These are phyloP conservation scores for Eudemis profundana DNA, from an alignment of 2,888 invertebrate genomes.

Conservation along the genomic window DNA sequence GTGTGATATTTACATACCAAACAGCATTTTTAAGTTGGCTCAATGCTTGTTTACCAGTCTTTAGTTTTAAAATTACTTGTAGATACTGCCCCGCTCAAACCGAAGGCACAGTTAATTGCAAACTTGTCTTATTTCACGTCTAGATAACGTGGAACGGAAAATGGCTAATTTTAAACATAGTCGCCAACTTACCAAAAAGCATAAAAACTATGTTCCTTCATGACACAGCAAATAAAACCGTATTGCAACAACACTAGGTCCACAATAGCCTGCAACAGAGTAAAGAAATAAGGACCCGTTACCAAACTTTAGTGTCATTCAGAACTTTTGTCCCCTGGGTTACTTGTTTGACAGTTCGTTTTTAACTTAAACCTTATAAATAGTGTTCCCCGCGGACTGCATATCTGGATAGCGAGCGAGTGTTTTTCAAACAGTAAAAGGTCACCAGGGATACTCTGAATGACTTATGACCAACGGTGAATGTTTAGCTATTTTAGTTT, in stretches of 20 bases:
- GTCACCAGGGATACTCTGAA: constrained; percentile 40
- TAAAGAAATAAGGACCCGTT: constrained; percentile 70
- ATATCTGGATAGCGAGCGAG: constrained; percentile 66
- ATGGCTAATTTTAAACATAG: constrained; percentile 17
- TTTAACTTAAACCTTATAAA: constrained; percentile 76
- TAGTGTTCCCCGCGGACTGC: constrained; percentile 68
- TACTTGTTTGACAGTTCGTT: constrained; percentile 75
- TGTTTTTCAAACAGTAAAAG: constrained; percentile 62
- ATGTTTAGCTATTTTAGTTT: background rate
- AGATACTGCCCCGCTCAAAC: background rate
- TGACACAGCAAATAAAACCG: constrained; percentile 7
- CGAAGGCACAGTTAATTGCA: background rate
- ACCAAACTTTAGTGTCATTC: constrained; percentile 66
- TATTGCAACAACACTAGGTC: background rate
- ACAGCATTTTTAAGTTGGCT: no score
- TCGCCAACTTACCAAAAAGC: constrained; percentile 9
- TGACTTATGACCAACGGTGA: constrained; percentile 1
- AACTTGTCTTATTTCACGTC: background rate
- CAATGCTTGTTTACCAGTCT: background rate
- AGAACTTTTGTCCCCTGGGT: constrained; percentile 65
- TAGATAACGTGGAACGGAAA: constrained; percentile 9
- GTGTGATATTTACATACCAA: no score
- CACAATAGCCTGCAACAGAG: background rate
- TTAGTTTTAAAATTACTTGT: background rate
- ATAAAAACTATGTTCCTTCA: background rate